These are phyloP conservation scores for Agrochola lychnidis DNA, from an alignment of 2,888 invertebrate species.

Conservation along the genomic window DNA sequence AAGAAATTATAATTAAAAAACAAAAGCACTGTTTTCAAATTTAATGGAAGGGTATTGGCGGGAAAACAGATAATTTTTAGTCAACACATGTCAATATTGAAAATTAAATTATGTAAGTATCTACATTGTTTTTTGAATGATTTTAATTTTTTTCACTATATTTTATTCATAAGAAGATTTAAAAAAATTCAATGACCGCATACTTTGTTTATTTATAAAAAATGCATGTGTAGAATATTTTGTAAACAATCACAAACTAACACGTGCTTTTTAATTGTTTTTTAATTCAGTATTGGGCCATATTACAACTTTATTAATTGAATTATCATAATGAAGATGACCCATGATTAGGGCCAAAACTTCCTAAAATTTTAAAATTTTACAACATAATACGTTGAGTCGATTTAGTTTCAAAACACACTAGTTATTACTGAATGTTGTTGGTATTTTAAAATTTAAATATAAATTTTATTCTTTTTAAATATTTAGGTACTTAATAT, in stretches of 20 bases:
- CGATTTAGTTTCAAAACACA: not conserved
- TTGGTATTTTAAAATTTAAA: too few species aligned
- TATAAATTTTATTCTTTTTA: not conserved
- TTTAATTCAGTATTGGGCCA: not conserved
- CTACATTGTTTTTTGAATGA: not conserved
- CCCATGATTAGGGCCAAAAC: not conserved
- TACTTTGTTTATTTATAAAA: constrained; percentile 14
- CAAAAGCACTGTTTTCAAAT: not conserved
- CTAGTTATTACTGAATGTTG: not conserved
- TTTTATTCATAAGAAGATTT: too few species aligned
- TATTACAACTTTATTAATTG: not conserved
- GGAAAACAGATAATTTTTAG: not conserved
- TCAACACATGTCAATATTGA: not conserved
- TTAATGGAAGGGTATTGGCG: not conserved
- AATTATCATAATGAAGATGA: not conserved
- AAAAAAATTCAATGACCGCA: not conserved
- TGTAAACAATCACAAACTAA: not conserved
- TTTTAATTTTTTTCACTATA: not conserved
- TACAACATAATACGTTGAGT: too few species aligned
- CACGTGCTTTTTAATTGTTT: not conserved
- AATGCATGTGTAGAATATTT: not conserved
- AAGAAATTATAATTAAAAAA: not conserved
- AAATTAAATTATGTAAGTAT: not conserved
- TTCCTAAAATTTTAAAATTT: not conserved
- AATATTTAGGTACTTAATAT: fast-evolving